phyloP scores from a whole-genome alignment of 92 coral and sea anemone genomes.

The Galaxea fascicularis region DNA sequence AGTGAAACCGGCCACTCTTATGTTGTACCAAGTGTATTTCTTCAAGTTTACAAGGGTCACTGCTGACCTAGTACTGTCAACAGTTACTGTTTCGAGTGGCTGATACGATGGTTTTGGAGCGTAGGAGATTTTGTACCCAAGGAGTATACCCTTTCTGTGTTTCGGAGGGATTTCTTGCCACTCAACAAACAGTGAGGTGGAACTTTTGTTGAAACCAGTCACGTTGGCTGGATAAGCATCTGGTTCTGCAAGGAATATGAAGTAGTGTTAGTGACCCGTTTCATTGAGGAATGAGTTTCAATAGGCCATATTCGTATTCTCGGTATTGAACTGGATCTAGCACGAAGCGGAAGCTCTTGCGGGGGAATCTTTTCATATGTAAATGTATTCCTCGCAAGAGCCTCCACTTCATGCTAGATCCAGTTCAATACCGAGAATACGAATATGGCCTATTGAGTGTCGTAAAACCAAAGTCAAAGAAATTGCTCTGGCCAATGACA shows the following conservation, averaged over 20 bases:
- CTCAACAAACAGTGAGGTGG: slow-evolving; percentile 85
- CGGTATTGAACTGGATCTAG: no score
- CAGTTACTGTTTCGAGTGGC: slow-evolving; percentile 35
- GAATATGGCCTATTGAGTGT: no score
- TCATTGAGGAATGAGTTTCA: no score
- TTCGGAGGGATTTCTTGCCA: slow-evolving; percentile 77
- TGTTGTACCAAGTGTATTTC: slow-evolving; percentile 79
- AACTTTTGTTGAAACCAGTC: slow-evolving; percentile 78
- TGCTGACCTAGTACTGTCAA: slow-evolving; percentile 55
- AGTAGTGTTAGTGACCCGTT: no score
- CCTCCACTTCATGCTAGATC: no score
- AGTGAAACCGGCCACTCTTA: slow-evolving; percentile 85
- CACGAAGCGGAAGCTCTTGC: no score
- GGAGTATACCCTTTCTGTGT: slow-evolving; percentile 73
- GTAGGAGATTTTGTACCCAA: slow-evolving; percentile 71
- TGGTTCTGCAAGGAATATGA: slow-evolving; percentile 67
- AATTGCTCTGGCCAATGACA: no score
- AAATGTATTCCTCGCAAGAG: no score
- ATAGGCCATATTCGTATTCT: no score
- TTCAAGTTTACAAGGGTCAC: slow-evolving; percentile 59
- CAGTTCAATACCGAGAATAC: no score
- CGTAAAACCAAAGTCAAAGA: no score
- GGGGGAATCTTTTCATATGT: no score
- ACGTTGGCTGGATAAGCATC: slow-evolving; percentile 69
- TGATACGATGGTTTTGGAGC: slow-evolving; percentile 7